These are phyloP conservation scores for Adelges cooleyi DNA, from an alignment of 1,140 invertebrate species.

Conservation along the genomic window DNA sequence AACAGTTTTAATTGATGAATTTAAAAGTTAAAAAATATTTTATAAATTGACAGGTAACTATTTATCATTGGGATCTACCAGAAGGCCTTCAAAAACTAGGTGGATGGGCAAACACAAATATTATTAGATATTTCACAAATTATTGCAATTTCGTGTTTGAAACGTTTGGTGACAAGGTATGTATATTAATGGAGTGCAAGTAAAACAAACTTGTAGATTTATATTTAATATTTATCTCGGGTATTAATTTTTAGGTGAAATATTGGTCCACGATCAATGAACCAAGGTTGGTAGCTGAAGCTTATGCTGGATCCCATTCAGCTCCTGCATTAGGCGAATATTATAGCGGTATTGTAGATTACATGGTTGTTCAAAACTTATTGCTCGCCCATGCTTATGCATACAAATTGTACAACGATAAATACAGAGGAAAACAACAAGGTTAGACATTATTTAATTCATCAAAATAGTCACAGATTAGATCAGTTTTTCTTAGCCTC, in stretches of 20 bases:
- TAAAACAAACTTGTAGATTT: too few species aligned
- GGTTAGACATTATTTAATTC: too few species aligned
- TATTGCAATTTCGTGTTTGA: slow-evolving; percentile 44
- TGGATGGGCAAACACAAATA: slow-evolving; percentile 46
- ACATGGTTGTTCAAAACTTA: not conserved
- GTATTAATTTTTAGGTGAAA: not conserved
- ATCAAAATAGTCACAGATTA: too few species aligned
- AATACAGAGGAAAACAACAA: too few species aligned
- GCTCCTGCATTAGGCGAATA: not conserved
- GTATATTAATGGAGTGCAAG: too few species aligned
- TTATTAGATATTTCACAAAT: slow-evolving; percentile 45
- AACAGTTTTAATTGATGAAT: too few species aligned
- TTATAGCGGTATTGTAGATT: not conserved
- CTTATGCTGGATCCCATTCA: not conserved
- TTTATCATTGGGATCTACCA: slow-evolving; percentile 46
- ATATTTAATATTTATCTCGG: too few species aligned
- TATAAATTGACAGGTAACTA: slow-evolving; percentile 37
- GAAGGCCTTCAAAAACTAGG: slow-evolving; percentile 44
- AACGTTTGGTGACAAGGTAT: slow-evolving; percentile 41
- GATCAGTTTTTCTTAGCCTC: too few species aligned
- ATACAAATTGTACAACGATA: not conserved
- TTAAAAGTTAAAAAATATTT: too few species aligned
- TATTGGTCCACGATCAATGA: not conserved
- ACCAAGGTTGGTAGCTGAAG: not conserved
- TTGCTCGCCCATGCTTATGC: not conserved